Conservation (phyloP, 2,888 invertebrate genomes). For the Arge pagana region DNA sequence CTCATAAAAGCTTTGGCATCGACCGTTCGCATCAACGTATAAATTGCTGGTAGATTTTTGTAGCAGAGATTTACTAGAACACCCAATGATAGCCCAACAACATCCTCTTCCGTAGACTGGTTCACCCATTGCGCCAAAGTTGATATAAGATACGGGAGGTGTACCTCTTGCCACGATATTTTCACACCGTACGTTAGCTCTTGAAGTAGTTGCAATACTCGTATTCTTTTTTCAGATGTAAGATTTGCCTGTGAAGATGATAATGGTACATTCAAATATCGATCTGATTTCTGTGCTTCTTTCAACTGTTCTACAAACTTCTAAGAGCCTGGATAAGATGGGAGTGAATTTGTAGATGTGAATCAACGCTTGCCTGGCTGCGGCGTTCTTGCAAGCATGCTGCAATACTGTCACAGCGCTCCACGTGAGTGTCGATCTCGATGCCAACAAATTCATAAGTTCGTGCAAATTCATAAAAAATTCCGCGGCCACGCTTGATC, state of each 20-base stretch:
- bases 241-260: constrained; percentile 55
- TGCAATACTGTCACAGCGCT: constrained; percentile 69
- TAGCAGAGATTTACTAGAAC: constrained; percentile 80
- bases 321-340: constrained; percentile 65
- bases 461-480: constrained; percentile 72
- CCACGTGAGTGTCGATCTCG: constrained; percentile 67
- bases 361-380: constrained; percentile 67
- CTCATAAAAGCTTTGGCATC: constrained; percentile 72
- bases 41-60: constrained; percentile 75
- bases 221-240: constrained; percentile 68
- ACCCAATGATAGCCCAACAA: constrained; percentile 65
- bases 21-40: constrained; percentile 72
- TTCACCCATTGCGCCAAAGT: constrained; percentile 70
- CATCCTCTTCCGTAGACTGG: constrained; percentile 60
- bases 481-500: constrained; percentile 66
- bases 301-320: constrained; percentile 51
- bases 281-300: too few species aligned
- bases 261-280: too few species aligned
- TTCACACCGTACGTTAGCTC: constrained; percentile 79
- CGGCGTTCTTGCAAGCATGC: constrained; percentile 66
- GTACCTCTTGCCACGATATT: constrained; percentile 81
- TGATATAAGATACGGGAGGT: constrained; percentile 70
- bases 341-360: constrained; percentile 75
- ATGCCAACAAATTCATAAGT: constrained; percentile 64
- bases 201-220: constrained; percentile 70